These are phyloP conservation scores for Dascillus cervinus DNA, from an alignment of 2,888 invertebrate genomes.

Conservation along the genomic window DNA sequence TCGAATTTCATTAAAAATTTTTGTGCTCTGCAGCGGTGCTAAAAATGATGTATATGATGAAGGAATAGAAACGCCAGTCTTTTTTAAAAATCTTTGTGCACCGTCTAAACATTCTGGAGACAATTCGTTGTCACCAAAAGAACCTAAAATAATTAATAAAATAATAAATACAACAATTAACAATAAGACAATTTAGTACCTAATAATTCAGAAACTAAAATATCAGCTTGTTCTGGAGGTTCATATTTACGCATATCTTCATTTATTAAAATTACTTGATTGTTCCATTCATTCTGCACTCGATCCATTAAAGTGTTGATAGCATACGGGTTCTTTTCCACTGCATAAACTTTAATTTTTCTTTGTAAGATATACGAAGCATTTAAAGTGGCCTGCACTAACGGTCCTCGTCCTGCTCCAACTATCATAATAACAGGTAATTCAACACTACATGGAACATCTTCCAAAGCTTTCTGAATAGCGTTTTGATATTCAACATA, in stretches of 20 bases:
- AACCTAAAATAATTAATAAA: conserved; percentile 45
- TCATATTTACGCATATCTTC: conserved; percentile 81
- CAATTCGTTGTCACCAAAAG: conserved; percentile 98
- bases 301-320: conserved; percentile 74
- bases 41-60: conserved; percentile 81
- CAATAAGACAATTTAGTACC: conserved; percentile 44
- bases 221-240: conserved; percentile 83
- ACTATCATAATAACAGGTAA: conserved; percentile 50
- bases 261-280: conserved; percentile 68
- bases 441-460: conserved; percentile 45
- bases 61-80: conserved; percentile 88
- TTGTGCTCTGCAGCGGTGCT: conserved; percentile 86
- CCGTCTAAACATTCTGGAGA: conserved; percentile 98
- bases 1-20: conserved; percentile 72
- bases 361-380: conserved; percentile 62
- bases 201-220: conserved; percentile 90
- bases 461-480: conserved; percentile 65
- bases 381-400: conserved; percentile 82
- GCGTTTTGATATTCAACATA: conserved; percentile 85
- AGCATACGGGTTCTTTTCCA: conserved; percentile 98
- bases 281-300: conserved; percentile 70
- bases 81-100: conserved; percentile 77
- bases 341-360: conserved; percentile 79
- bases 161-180: not conserved
- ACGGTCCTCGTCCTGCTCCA: conserved; percentile 74